These are phyloP conservation scores for Platichthys stellatus DNA, from an alignment of 2,113 vertebrate genomes.

Conservation along the genomic window DNA sequence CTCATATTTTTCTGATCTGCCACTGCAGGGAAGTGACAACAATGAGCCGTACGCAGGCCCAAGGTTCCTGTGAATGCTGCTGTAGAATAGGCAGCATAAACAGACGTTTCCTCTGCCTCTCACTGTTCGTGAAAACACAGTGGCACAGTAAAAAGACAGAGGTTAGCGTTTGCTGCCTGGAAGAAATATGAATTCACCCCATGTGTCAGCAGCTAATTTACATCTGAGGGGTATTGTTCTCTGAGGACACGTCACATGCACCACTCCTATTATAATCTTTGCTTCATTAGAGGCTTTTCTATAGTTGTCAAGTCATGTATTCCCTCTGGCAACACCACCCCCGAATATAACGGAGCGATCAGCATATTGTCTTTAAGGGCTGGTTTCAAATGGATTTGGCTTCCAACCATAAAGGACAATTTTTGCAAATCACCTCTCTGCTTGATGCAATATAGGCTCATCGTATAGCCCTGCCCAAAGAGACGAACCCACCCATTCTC, in stretches of 20 bases:
- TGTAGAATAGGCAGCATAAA: constrained; percentile 69
- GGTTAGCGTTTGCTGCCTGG: neutral
- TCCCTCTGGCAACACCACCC: neutral
- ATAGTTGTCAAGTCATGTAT: neutral
- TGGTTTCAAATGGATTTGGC: constrained; percentile 26
- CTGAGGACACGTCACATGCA: neutral
- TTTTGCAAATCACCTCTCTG: constrained; percentile 47
- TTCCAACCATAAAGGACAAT: neutral
- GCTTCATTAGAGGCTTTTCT: neutral
- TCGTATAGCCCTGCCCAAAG: constrained; percentile 27
- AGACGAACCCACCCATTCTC: constrained; percentile 48
- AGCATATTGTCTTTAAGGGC: neutral
- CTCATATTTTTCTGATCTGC: constrained; percentile 62
- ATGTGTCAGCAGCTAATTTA: neutral
- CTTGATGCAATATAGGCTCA: constrained; percentile 33
- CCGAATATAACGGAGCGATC: constrained; percentile 17
- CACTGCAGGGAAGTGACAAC: constrained; percentile 71
- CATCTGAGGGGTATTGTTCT: too few relatives aligned
- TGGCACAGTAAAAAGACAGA: constrained; percentile 28
- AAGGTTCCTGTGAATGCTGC: constrained; percentile 59
- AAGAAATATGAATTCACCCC: neutral
- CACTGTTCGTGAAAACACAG: constrained; percentile 12
- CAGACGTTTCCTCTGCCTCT: constrained; percentile 70
- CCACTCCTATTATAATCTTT: neutral
- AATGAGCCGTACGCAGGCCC: constrained; percentile 56